Percentiles rank a stretch among this genome's conserved stretches.
Evolutionary conservation across 2,797 vertebrate genomes (phyloP).

Genomic region (Pseudocheirus occidentalis): DNA sequence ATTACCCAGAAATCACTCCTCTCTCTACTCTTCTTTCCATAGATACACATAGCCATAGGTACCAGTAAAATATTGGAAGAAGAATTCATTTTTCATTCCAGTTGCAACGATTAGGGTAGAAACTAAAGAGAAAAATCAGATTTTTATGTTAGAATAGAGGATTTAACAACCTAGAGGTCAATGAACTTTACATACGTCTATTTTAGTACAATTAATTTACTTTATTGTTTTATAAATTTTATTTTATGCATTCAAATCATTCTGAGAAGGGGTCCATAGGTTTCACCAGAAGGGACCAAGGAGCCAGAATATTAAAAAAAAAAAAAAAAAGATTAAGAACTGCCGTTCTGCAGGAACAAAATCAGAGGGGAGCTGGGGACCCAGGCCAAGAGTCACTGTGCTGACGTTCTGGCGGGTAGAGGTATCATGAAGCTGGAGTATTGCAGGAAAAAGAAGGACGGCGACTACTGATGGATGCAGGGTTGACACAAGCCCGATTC

Average conservation of each 20-base stretch:
- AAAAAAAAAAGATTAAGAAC: background rate
- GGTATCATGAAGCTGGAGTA: background rate
- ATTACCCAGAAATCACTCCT: background rate
- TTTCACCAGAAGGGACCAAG: background rate
- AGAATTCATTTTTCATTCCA: rapidly evolving
- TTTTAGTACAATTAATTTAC: background rate
- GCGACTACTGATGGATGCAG: background rate
- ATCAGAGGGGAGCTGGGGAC: background rate
- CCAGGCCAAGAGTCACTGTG: background rate
- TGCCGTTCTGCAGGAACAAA: background rate
- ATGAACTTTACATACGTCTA: background rate
- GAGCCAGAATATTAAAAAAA: too few species aligned
- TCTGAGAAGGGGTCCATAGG: background rate
- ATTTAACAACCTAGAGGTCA: background rate
- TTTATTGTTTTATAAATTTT: background rate
- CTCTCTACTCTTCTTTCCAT: too few species aligned
- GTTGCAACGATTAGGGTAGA: rapidly evolving
- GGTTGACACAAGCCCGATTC: background rate
- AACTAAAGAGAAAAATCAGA: background rate
- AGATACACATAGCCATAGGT: background rate
- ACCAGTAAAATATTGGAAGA: background rate
- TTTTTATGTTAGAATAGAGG: background rate
- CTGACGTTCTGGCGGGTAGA: background rate
- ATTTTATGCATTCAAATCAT: background rate
- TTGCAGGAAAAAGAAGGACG: background rate